phyloP scores from a whole-genome alignment of 1,140 invertebrate species.

The Palaemon carinicauda region DNA sequence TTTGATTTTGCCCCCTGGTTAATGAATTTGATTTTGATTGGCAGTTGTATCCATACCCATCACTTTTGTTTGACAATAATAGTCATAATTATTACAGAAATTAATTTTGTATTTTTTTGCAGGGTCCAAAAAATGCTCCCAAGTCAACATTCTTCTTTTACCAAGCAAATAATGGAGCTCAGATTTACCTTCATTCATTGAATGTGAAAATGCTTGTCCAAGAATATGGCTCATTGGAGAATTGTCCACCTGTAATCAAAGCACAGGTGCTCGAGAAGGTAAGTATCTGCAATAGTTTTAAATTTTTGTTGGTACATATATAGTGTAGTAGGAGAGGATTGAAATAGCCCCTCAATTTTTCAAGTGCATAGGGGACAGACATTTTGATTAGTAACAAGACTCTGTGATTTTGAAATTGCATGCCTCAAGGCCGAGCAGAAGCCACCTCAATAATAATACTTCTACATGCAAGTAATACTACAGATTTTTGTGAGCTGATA shows the following conservation, averaged over 20 bases:
- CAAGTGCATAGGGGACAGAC: no score
- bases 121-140: slow-evolving; percentile 19
- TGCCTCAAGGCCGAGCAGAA: no score
- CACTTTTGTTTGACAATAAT: no score
- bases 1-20: no score
- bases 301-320: not conserved
- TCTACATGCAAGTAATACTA: not conserved
- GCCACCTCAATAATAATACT: no score
- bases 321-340: no score
- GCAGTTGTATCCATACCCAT: no score
- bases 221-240: slow-evolving; percentile 82
- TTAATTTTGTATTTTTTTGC: not conserved
- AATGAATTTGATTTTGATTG: no score
- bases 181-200: slow-evolving; percentile 89
- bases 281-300: not conserved
- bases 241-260: slow-evolving; percentile 77
- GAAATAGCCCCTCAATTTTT: no score
- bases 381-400: no score
- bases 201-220: slow-evolving; percentile 90
- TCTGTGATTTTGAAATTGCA: no score
- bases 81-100: not conserved
- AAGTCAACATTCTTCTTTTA: slow-evolving; percentile 58
- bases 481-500: not conserved
- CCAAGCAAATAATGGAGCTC: slow-evolving; percentile 76
- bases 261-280: slow-evolving; percentile 61